Percentiles rank a stretch among this genome's conserved stretches.
Conservation (phyloP, 2,888 invertebrate genomes). For the Heliconius ismenius region DNA sequence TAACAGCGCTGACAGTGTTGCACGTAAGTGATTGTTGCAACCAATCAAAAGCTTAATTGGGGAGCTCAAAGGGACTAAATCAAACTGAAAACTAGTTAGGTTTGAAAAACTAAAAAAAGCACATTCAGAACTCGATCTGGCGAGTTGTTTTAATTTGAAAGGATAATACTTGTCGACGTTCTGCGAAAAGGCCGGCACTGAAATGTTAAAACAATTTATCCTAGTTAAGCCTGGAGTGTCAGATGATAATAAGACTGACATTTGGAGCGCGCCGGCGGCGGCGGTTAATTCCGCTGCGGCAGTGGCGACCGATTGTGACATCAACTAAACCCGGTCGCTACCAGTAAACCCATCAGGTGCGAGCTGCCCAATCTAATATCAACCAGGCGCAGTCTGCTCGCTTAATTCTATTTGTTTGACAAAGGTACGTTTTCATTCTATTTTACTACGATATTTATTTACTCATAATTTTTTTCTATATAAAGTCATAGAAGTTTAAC, state of each 20-base stretch:
- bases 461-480: background rate
- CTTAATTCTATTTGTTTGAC: conserved; percentile 45
- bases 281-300: conserved; percentile 77
- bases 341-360: conserved; percentile 77
- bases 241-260: conserved; percentile 81
- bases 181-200: conserved; percentile 66
- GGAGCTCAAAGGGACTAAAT: conserved; percentile 57
- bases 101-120: conserved; percentile 52
- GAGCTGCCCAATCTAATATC: conserved; percentile 64
- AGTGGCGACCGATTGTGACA: conserved; percentile 76
- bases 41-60: conserved; percentile 76
- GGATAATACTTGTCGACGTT: conserved; percentile 71
- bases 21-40: conserved; percentile 77
- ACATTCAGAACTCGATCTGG: conserved; percentile 53
- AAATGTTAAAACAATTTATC: conserved; percentile 81
- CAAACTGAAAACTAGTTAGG: conserved; percentile 59
- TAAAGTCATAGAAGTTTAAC: background rate
- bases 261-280: conserved; percentile 69
- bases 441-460: conserved; percentile 12
- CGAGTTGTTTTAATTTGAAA: conserved; percentile 65
- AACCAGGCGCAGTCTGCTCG: conserved; percentile 45
- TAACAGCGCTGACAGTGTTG: conserved; percentile 74
- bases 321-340: conserved; percentile 76
- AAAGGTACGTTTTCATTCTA: conserved; percentile 54
- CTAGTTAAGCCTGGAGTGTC: conserved; percentile 79